A percentile compares a stretch with the other conserved stretches of the same genome.
Evolutionary conservation across 2,888 invertebrate genomes (phyloP).

Genomic region (Malacosoma neustria): DNA sequence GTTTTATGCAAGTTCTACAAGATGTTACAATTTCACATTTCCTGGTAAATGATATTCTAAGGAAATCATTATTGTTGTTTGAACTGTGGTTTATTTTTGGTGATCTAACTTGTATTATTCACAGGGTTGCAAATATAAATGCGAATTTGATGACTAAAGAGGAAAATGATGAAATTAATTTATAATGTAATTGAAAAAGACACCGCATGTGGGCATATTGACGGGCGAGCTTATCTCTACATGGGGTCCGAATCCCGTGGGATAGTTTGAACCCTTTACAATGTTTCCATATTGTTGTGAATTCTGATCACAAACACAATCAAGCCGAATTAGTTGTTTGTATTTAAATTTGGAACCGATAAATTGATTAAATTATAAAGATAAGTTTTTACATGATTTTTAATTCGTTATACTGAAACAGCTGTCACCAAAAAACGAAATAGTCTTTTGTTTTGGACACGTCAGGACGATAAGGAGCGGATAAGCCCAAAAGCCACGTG

Average conservation of each 20-base stretch:
- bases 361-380: too few species aligned
- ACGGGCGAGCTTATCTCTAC: slow-evolving; percentile 50
- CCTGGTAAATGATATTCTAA: neutral
- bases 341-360: too few species aligned
- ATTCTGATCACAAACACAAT: slow-evolving; percentile 6
- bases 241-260: slow-evolving; percentile 67
- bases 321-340: slow-evolving; percentile 7
- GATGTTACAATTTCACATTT: neutral
- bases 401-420: too few species aligned
- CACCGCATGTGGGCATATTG: slow-evolving; percentile 62
- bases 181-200: slow-evolving; percentile 27
- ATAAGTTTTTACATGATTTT: too few species aligned
- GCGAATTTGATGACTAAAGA: slow-evolving; percentile 9
- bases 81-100: neutral
- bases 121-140: slow-evolving; percentile 1
- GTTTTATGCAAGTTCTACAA: neutral
- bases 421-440: slow-evolving; percentile 11
- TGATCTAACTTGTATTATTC: neutral
- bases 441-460: slow-evolving; percentile 1
- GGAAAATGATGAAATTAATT: slow-evolving; percentile 3
- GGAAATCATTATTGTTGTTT: neutral
- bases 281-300: neutral
- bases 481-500: neutral
- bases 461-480: neutral
- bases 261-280: slow-evolving; percentile 55